Evolutionary conservation across 2,888 invertebrate species (phyloP), one percentile per base, ranked within the genome.

Genomic region (Clunio marinus): DNA sequence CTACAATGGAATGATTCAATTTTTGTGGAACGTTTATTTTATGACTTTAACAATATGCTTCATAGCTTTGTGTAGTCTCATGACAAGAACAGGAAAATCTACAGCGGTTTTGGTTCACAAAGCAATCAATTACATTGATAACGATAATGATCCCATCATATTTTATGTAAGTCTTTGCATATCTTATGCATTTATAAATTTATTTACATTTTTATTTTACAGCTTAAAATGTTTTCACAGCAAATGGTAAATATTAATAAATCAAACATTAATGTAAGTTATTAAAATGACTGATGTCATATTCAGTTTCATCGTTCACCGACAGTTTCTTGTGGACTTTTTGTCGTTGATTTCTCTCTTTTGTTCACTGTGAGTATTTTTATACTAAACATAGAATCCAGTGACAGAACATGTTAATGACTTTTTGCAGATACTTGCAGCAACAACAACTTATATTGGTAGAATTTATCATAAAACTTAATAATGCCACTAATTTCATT

Each of bases 221-320:
- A 68, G 68, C 15, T 68, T 13, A 68, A 41, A 41, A n/a, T 68
- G 35, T 68, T 68, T 57, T 68, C 68, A 10, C 68, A 68, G 37
- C 68, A 68, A 58, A 55, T 68, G 68, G n/a, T n/a, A n/a, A n/a
- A n/a, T n/a, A n/a, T n/a, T n/a, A n/a, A n/a, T n/a, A n/a, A n/a
- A n/a, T n/a, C n/a, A n/a, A n/a, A n/a, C n/a, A n/a, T n/a, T n/a
- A n/a, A n/a, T n/a, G n/a, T n/a, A n/a, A n/a, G n/a, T n/a, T n/a
- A n/a, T n/a, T n/a, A n/a, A n/a, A n/a, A n/a, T n/a, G n/a, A n/a
- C n/a, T n/a, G n/a, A n/a, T n/a, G n/a, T n/a, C n/a, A n/a, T n/a
- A n/a, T n/a, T n/a, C n/a, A n/a, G n/a, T 58, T 28, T 8, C 68
- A 68, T 58, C 68, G 68, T 13, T 27, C 68, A 22, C 68, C 68